Base-by-base conservation (phyloP, 2,888 invertebrate species). In the Odontothrips loti region DNA sequence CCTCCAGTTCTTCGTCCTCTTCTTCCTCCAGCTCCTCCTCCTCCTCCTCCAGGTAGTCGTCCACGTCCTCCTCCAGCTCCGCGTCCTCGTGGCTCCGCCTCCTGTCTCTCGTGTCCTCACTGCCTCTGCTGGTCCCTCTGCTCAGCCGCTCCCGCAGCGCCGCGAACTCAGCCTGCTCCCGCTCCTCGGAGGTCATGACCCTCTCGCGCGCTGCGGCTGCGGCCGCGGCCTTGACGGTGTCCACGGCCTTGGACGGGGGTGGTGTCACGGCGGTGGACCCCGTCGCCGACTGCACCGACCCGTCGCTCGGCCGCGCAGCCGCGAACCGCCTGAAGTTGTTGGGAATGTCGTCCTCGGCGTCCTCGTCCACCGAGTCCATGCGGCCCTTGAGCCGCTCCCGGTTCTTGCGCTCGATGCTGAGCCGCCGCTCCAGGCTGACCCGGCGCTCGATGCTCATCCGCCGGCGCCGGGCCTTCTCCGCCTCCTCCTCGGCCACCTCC, bases 401-500 rank as follows among this genome's bases (percentile, higher is more conserved):
- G 68, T 48, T 68, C n/a, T 29, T 82, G 23, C 29, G 29, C 29
- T 81, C 12, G 78, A 63, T 81, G 79, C 20, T 10, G 81, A 68
- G 23, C 63, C 79, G 78, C 80, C 79, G 79, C 80, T 81, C 58
- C 80, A 83, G 3, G 85, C 86, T 83, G 84, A 82, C 81, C 85
- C 87, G 84, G 79, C 87, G 80, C 83, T 88, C 85, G 63, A 86
- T 85, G 84, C 85, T 85, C 84, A 85, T 82, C 83, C 86, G 78
- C 80, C 83, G 81, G 23, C 82, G 81, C 15, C 82, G 79, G 1
- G 81, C 78, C 47, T 80, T 89, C 85, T 92, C 91, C 29, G 91
- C 91, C 86, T 95, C 93, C 86, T 95, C 93, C 84, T 93, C 90
- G 81, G 92, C 93, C 4, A 93, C 92, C 15, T 93, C 95, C 86